These are phyloP conservation scores for Strongylocentrotus purpuratus DNA, from an alignment of 35 echinoderm and acorn worm genomes.

Conservation along the genomic window DNA sequence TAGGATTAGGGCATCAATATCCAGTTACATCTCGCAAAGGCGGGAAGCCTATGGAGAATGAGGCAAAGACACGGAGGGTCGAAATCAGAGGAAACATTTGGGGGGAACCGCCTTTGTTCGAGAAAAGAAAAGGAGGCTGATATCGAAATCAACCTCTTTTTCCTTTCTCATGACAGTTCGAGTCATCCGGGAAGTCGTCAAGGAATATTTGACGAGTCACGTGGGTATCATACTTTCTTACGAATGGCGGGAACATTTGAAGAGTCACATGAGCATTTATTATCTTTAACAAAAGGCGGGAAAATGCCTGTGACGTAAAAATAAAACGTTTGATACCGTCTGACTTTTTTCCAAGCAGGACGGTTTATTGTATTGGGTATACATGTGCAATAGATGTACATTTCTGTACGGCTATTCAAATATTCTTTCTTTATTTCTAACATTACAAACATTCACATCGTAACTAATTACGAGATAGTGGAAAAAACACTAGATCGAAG, in stretches of 20 bases:
- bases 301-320: no score
- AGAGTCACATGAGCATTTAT: no score
- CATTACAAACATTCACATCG: no score
- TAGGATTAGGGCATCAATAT: neutral
- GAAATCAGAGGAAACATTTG: neutral
- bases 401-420: no score
- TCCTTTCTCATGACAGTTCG: neutral
- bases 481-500: no score
- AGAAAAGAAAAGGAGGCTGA: neutral
- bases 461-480: no score
- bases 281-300: no score
- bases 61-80: neutral
- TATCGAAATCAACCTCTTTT: neutral
- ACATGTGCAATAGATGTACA: no score
- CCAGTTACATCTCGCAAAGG: neutral
- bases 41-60: neutral
- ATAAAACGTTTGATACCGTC: no score
- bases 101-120: neutral
- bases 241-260: neutral
- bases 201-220: neutral
- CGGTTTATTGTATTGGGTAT: no score
- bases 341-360: no score
- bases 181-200: neutral
- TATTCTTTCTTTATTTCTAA: no score
- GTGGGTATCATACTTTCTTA: neutral